Evolutionary conservation across 2,888 invertebrate genomes (phyloP), one percentile per base, ranked within the genome.

Genomic region (Gerris lacustris): DNA sequence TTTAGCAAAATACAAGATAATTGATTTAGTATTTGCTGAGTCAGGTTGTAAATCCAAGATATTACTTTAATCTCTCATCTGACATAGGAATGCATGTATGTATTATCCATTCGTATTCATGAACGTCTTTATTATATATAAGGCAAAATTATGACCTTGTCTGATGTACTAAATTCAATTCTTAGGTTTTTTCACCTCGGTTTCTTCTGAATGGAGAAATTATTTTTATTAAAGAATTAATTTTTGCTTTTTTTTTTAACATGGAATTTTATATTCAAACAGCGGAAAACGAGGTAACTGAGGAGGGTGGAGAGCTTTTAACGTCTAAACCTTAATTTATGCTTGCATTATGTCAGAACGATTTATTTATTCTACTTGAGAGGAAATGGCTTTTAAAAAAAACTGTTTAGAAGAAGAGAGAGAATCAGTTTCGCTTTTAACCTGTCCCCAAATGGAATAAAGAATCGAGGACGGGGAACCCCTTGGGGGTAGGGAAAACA

Each of bases 391-490:
- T 31, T 31, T 55, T 55, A 11, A 55, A 55, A 55, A 55, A 55
- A 55, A 9, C 55, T 9, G 15, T 11, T 55, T 11, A 15, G 55
- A 15, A 55, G 55, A 55, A 11, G 55, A 55, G 55, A 11, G 15
- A 55, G 15, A 55, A 55, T 55, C 55, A 55, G 55, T 55, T 55
- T 55, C 55, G 11, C 55, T 55, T 55, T 55, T 55, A 55, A 55
- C 55, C 55, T 55, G 55, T 55, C 55, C 55, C 55, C 55, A 55
- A 55, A 55, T 55, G 55, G 55, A 55, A 55, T 55, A 55, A 55
- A 55, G 15, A 31, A 55, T 11, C 55, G 55, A 55, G 15, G 15
- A 55, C 31, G 31, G 31, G 31, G 31, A 55, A 55, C 55, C 55
- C 15, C 55, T 55, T 55, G 55, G 9, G 9, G 15, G 55, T 9